These are phyloP conservation scores for Acleris laterana DNA, from an alignment of 2,888 invertebrate species.

Conservation along the genomic window DNA sequence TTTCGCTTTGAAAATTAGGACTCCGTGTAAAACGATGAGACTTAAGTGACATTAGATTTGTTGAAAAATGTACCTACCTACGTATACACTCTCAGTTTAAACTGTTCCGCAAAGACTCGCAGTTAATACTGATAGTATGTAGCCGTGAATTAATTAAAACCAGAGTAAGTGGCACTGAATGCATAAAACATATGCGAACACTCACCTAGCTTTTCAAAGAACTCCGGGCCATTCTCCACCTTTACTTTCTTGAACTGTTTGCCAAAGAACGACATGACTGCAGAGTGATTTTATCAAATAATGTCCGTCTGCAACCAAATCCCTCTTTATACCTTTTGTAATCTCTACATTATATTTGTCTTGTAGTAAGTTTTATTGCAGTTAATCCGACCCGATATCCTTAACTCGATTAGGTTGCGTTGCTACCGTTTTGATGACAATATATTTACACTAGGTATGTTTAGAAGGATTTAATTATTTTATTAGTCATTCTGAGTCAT, in stretches of 20 bases:
- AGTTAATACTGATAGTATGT: too few relatives aligned
- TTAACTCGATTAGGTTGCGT: neutral
- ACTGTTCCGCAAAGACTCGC: too few relatives aligned
- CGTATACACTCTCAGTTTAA: too few relatives aligned
- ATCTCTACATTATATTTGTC: constrained; percentile 7
- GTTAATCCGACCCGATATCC: constrained; percentile 12
- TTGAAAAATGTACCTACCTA: too few relatives aligned
- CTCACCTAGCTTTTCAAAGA: constrained; percentile 40
- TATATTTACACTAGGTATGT: neutral
- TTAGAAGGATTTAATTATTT: too few relatives aligned
- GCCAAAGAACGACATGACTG: constrained; percentile 40
- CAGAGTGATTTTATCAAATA: constrained; percentile 4
- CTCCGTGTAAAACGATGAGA: too few relatives aligned
- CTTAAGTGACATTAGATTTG: too few relatives aligned
- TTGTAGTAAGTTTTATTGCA: constrained; percentile 13
- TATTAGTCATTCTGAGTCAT: too few relatives aligned
- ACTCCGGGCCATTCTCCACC: constrained; percentile 34
- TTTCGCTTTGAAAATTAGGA: too few relatives aligned
- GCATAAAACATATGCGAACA: neutral
- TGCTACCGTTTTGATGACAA: neutral
- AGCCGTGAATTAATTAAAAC: too few relatives aligned
- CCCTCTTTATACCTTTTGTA: constrained; percentile 23
- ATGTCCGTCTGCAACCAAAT: neutral
- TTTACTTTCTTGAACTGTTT: constrained; percentile 42
- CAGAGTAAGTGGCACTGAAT: too few relatives aligned